Evolutionary conservation across 2,888 invertebrate genomes (phyloP).

Genomic region (Nomada hirtipes): DNA sequence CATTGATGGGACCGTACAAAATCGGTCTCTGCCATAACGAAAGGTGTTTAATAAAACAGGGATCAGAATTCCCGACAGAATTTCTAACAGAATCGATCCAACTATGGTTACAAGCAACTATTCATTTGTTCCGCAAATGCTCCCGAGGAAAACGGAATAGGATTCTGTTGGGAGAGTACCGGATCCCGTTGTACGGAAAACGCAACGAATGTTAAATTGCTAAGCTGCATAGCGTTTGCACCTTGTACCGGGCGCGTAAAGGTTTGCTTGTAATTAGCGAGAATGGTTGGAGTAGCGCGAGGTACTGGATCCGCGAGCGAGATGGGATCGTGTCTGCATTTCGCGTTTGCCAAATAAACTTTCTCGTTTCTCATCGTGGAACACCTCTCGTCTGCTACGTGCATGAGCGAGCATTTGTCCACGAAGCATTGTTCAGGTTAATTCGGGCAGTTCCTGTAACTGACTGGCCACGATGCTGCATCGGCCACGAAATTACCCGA

Average conservation of each 20-base stretch:
- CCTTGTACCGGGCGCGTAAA: background rate
- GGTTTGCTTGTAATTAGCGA: constrained; percentile 38
- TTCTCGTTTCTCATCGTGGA: constrained; percentile 7
- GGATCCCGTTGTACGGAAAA: background rate
- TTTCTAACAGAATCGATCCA: background rate
- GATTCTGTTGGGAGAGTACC: background rate
- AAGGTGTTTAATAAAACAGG: too few relatives aligned
- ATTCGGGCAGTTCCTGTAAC: constrained; percentile 46
- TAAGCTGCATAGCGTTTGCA: constrained; percentile 8
- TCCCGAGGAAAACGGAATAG: background rate
- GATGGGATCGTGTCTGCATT: background rate
- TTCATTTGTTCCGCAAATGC: background rate
- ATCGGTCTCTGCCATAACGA: constrained; percentile 76
- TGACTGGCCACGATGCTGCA: constrained; percentile 16
- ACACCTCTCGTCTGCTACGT: background rate
- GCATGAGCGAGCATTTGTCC: background rate
- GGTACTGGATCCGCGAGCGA: constrained; percentile 24
- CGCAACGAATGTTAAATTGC: constrained; percentile 19
- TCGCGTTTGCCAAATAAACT: background rate
- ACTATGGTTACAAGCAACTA: background rate
- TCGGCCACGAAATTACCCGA: constrained; percentile 56
- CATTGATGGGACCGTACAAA: constrained; percentile 82
- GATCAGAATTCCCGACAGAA: background rate
- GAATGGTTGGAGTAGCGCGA: constrained; percentile 16
- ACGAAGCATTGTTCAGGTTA: constrained; percentile 60